Evolutionary conservation across 2,888 invertebrate genomes (phyloP).

Genomic region (Eremobia ochroleuca): DNA sequence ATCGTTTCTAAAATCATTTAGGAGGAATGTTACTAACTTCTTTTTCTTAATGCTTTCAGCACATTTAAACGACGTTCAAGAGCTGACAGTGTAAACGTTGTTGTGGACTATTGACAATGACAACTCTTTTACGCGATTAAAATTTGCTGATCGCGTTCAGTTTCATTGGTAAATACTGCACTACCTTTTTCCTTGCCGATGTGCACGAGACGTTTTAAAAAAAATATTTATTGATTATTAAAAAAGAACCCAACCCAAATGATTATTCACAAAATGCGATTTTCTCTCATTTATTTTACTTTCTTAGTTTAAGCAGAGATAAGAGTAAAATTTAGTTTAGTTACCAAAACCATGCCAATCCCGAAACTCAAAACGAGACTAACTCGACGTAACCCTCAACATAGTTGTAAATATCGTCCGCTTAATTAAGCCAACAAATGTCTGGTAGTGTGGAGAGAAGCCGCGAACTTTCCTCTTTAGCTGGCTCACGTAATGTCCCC

Average conservation of each 20-base stretch:
- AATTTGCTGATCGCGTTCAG: not conserved
- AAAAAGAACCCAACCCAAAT: not conserved
- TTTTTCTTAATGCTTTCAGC: not conserved
- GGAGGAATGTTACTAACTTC: not conserved
- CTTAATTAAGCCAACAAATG: slow-evolving; percentile 64
- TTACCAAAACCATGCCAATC: slow-evolving; percentile 1
- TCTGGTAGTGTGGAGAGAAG: slow-evolving; percentile 41
- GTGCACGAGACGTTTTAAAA: not conserved
- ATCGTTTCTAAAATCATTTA: not conserved
- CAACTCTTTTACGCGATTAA: not conserved
- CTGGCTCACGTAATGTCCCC: slow-evolving; percentile 60
- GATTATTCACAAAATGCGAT: not conserved
- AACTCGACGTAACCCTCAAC: slow-evolving; percentile 25
- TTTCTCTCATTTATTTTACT: not conserved
- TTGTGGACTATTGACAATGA: not conserved
- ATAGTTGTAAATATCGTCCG: slow-evolving; percentile 56
- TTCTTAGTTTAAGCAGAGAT: not conserved
- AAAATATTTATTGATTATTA: not conserved
- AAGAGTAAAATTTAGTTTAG: not conserved
- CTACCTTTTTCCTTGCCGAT: not conserved
- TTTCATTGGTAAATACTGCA: not conserved
- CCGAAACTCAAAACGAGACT: slow-evolving; percentile 9
- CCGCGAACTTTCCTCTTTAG: slow-evolving; percentile 64
- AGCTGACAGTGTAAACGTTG: not conserved
- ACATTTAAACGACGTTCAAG: not conserved